phyloP scores from a whole-genome alignment of 2,797 vertebrate species.

The Cossypha caffra region DNA sequence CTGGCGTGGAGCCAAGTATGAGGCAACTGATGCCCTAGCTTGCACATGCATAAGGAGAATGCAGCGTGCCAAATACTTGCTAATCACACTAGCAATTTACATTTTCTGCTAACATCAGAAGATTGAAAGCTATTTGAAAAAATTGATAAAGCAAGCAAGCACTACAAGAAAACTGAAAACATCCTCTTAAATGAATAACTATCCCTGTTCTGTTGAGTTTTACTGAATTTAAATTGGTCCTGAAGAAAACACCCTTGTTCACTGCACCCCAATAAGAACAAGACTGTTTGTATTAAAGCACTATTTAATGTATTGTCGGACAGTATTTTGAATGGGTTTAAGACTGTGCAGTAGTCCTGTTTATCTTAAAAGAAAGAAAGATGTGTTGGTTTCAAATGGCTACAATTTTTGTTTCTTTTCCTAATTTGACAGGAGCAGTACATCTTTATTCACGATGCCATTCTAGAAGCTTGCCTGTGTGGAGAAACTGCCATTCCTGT shows the following conservation, averaged over 20 bases:
- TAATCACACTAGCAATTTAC: background rate
- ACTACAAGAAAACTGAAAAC: background rate
- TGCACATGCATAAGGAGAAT: background rate
- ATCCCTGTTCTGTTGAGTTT: background rate
- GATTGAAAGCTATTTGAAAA: background rate
- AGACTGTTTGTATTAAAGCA: background rate
- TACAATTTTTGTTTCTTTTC: conserved; percentile 36
- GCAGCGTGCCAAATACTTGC: background rate
- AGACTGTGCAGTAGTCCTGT: background rate
- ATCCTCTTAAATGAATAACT: background rate
- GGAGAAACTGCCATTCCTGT: conserved; percentile 98
- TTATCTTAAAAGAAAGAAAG: conserved; percentile 8
- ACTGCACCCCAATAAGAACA: background rate
- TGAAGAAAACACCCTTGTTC: background rate
- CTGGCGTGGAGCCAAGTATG: background rate
- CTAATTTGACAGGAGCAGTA: conserved; percentile 91
- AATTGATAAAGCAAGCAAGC: background rate
- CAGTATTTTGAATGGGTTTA: conserved; percentile 11
- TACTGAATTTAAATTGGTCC: background rate
- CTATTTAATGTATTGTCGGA: background rate
- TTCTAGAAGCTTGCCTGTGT: conserved; percentile 97
- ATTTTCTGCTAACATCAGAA: background rate
- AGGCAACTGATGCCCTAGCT: background rate
- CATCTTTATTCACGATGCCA: conserved; percentile 99
- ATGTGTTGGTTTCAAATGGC: conserved; percentile 15